These are phyloP conservation scores for Hestina assimilis DNA, from an alignment of 1,140 invertebrate genomes.

Conservation along the genomic window DNA sequence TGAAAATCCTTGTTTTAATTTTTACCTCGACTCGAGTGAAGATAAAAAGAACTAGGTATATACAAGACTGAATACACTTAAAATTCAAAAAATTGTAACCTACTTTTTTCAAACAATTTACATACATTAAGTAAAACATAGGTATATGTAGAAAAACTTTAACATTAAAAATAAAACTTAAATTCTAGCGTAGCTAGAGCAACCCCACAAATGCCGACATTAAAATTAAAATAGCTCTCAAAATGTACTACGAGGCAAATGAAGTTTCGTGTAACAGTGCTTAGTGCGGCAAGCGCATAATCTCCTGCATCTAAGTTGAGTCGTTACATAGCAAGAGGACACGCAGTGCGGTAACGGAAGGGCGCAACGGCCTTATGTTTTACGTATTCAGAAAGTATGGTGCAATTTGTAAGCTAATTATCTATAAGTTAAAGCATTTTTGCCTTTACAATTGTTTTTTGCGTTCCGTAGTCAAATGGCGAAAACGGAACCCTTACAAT, in stretches of 20 bases:
- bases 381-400: conserved; percentile 24
- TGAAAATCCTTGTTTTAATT: no score
- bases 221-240: conserved; percentile 17
- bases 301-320: conserved; percentile 45
- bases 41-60: no score
- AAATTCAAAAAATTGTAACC: no score
- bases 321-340: conserved; percentile 47
- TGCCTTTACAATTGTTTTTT: no score
- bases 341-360: conserved; percentile 39
- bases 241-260: conserved; percentile 14
- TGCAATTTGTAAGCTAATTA: conserved; percentile 1
- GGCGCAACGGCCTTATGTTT: conserved; percentile 37
- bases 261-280: conserved; percentile 24
- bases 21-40: no score
- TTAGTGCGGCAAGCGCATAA: conserved; percentile 33
- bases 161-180: background rate
- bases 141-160: no score
- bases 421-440: background rate
- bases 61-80: no score
- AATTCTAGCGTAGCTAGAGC: background rate
- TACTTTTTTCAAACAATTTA: no score
- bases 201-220: background rate
- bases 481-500: no score
- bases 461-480: no score
- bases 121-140: background rate